A percentile compares a stretch with the other conserved stretches of the same genome.
Evolutionary conservation across 1,140 invertebrate genomes (phyloP).

Genomic region (Ruditapes philippinarum): DNA sequence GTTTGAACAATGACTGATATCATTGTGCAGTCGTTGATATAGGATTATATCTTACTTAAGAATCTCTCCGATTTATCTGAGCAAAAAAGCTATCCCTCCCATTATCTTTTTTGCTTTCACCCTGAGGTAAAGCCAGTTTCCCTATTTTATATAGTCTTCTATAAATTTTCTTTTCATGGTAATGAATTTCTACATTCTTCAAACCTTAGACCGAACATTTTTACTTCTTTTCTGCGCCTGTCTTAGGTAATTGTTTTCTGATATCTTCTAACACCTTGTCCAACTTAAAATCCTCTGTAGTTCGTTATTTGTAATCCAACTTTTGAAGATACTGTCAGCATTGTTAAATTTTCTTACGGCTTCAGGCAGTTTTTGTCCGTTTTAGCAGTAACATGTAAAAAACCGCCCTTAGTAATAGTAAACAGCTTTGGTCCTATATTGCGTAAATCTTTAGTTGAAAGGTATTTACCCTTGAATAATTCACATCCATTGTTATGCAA

Average conservation of each 20-base stretch:
- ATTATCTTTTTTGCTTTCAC: too few relatives aligned
- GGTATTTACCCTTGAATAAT: not conserved
- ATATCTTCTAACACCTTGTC: too few relatives aligned
- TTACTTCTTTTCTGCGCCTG: not conserved
- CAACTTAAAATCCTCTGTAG: not conserved
- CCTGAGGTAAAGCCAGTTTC: too few relatives aligned
- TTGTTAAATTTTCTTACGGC: not conserved
- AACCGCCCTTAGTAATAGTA: not conserved
- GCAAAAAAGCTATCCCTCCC: too few relatives aligned
- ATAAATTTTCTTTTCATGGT: not conserved
- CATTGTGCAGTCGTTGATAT: not conserved
- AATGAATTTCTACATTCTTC: not conserved
- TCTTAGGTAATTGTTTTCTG: too few relatives aligned
- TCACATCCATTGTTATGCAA: not conserved
- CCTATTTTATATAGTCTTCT: not conserved
- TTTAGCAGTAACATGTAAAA: not conserved
- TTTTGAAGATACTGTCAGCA: not conserved
- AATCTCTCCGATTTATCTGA: too few relatives aligned
- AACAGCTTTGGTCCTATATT: slow-evolving; percentile 3
- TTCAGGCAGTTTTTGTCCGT: not conserved
- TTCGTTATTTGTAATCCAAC: slow-evolving; percentile 1
- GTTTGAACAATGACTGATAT: not conserved
- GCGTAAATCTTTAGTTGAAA: not conserved
- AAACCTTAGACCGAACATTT: not conserved
- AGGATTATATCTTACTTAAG: too few relatives aligned